These are phyloP conservation scores for Sigmodon hispidus DNA, from an alignment of 2,113 vertebrate species.

Conservation along the genomic window DNA sequence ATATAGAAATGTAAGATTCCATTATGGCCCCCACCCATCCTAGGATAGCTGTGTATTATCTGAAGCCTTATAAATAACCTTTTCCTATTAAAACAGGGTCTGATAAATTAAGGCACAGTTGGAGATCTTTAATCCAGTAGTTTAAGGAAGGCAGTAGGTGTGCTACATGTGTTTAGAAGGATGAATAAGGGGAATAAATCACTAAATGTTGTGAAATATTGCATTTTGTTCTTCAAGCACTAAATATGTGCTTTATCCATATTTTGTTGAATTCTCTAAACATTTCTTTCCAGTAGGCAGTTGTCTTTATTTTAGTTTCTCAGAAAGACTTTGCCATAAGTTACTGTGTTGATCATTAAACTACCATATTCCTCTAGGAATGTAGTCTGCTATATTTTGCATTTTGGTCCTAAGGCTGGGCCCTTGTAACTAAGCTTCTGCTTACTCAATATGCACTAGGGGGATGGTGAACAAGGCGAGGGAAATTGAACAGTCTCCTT, in stretches of 20 bases:
- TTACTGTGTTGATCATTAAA: slow-evolving; percentile 10
- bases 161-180: slow-evolving; percentile 15
- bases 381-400: neutral
- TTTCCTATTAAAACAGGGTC: slow-evolving; percentile 35
- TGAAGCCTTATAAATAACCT: slow-evolving; percentile 53
- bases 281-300: neutral
- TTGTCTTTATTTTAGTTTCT: slow-evolving; percentile 52
- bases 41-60: neutral
- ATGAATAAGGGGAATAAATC: neutral
- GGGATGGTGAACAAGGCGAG: neutral
- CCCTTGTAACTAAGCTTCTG: neutral
- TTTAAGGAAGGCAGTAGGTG: slow-evolving; percentile 13
- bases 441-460: neutral
- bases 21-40: neutral
- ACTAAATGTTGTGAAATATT: slow-evolving; percentile 47
- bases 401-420: neutral
- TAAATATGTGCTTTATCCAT: neutral
- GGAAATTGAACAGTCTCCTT: neutral
- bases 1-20: slow-evolving; percentile 37
- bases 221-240: slow-evolving; percentile 46
- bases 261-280: slow-evolving; percentile 20
- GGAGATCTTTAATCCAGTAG: slow-evolving; percentile 14
- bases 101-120: slow-evolving; percentile 8
- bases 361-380: neutral
- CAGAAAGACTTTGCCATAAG: neutral